Conservation (phyloP, 2,888 invertebrate genomes). For the Cremastobaeus sp. region DNA sequence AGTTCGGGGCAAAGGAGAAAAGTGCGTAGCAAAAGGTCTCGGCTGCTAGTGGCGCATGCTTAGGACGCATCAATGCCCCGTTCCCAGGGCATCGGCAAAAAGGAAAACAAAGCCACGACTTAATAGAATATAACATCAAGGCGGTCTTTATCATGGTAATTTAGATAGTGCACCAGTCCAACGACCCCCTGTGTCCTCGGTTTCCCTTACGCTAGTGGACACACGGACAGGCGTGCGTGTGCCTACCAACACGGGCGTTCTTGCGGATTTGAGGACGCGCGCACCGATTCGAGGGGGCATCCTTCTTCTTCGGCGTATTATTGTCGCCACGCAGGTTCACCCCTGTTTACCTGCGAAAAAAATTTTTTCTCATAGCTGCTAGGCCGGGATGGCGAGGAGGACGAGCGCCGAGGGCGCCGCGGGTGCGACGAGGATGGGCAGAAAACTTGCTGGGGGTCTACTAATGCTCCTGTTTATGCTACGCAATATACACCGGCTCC, state of each 20-base stretch:
- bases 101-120: slow-evolving; percentile 73
- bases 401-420: neutral
- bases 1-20: slow-evolving; percentile 8
- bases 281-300: slow-evolving; percentile 43
- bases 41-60: slow-evolving; percentile 16
- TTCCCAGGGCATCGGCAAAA: slow-evolving; percentile 62
- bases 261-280: neutral
- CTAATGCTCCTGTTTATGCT: slow-evolving; percentile 68
- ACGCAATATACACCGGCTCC: slow-evolving; percentile 67
- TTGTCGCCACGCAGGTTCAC: slow-evolving; percentile 76
- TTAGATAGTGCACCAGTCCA: slow-evolving; percentile 72
- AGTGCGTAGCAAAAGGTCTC: slow-evolving; percentile 15
- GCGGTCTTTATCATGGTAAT: slow-evolving; percentile 75
- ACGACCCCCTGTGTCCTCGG: slow-evolving; percentile 73
- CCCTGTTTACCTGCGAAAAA: slow-evolving; percentile 68
- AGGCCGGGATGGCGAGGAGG: neutral
- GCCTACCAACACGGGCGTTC: neutral
- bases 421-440: slow-evolving; percentile 53
- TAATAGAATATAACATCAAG: slow-evolving; percentile 76
- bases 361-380: slow-evolving; percentile 74
- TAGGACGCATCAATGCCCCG: slow-evolving; percentile 51
- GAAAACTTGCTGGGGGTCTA: slow-evolving; percentile 73
- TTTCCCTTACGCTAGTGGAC: slow-evolving; percentile 46
- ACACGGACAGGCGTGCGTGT: neutral
- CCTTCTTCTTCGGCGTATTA: slow-evolving; percentile 64